Base-by-base conservation (phyloP, 2,888 invertebrate genomes). In the Altica lythri region DNA sequence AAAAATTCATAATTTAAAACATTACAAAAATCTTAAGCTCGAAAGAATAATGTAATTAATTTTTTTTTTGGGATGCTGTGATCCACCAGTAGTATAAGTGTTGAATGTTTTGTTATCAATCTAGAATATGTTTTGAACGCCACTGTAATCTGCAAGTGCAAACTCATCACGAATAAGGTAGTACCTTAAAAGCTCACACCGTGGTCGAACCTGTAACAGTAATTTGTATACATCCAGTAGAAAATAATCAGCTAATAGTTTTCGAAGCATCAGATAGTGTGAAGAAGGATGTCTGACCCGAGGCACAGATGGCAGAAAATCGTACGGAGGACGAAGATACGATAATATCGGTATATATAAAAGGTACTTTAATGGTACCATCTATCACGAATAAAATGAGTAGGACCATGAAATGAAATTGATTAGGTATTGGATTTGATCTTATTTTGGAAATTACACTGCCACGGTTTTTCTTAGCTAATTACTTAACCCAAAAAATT, bases 371-470 rank as follows among this genome's bases (percentile, higher is more conserved):
- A 68, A 68, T 68, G 65, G 66, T 61, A 59, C 65, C 69, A 68
- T 69, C 68, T 60, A 68, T 69, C 69, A 69, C 67, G 63, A 40
- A 64, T 62, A 68, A 68, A 67, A 68, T 64, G 65, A 65, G 64
- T 64, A 66, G 61, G 60, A 12, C 12, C 30, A 12, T n/a, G n/a
- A n/a, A n/a, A n/a, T n/a, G n/a, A n/a, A n/a, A n/a, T n/a, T n/a
- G n/a, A n/a, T n/a, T n/a, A n/a, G n/a, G n/a, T n/a, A n/a, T n/a
- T n/a, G n/a, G n/a, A n/a, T n/a, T n/a, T n/a, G n/a, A n/a, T n/a
- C n/a, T n/a, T n/a, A n/a, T n/a, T n/a, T n/a, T n/a, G n/a, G n/a
- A n/a, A n/a, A n/a, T n/a, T n/a, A n/a, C n/a, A n/a, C n/a, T n/a
- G n/a, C n/a, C n/a, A n/a, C n/a, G n/a, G n/a, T n/a, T n/a, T n/a